phyloP scores from a whole-genome alignment of 2,113 vertebrate species.

The Phodopus roborovskii region DNA sequence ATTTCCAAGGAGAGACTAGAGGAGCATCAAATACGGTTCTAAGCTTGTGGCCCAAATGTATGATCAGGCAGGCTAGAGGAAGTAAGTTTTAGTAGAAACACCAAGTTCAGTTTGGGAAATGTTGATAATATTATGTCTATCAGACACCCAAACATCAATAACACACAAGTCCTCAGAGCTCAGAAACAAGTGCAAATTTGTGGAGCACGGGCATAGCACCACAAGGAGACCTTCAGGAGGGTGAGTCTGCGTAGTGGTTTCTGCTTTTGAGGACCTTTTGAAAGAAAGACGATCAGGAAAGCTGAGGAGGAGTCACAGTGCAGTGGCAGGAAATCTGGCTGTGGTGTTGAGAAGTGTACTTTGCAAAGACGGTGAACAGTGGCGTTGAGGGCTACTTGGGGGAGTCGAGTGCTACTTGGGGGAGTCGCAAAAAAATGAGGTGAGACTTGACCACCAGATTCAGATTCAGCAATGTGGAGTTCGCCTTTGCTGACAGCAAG shows the following conservation, averaged over 20 bases:
- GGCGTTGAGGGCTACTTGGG: too few species aligned
- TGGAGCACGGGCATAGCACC: too few species aligned
- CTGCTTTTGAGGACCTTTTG: not conserved
- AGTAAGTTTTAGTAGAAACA: not conserved
- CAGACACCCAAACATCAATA: not conserved
- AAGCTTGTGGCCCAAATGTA: too few species aligned
- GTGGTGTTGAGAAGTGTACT: not conserved
- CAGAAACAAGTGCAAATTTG: not conserved
- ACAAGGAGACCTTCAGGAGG: not conserved
- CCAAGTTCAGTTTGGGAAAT: not conserved
- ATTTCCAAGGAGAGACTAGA: not conserved
- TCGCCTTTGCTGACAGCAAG: not conserved
- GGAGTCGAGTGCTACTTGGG: too few species aligned
- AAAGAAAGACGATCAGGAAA: too few species aligned
- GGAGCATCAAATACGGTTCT: not conserved
- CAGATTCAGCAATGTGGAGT: not conserved
- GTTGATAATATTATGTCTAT: too few species aligned
- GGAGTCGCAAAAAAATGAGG: not conserved
- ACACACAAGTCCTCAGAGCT: not conserved
- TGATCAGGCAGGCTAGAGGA: too few species aligned
- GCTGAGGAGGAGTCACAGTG: not conserved
- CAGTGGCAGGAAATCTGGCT: not conserved
- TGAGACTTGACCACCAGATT: not conserved
- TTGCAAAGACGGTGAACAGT: not conserved
- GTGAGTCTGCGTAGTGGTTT: not conserved